phyloP scores from a whole-genome alignment of 2,113 vertebrate species.

The Oncorhynchus keta region DNA sequence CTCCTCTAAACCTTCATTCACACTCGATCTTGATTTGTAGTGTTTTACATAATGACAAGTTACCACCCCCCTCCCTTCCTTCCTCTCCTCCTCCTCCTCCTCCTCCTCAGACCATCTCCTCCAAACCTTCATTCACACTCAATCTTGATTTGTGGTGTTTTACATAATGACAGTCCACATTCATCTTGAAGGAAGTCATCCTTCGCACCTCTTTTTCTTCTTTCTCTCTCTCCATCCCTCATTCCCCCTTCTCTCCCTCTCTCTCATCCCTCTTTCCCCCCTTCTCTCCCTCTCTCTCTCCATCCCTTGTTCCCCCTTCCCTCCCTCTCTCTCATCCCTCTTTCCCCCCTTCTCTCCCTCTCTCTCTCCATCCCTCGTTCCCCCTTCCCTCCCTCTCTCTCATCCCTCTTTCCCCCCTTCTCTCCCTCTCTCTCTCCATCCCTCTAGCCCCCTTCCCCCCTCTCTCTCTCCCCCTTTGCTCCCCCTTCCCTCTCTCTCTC shows the following conservation, averaged over 20 bases:
- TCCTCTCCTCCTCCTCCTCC: neutral
- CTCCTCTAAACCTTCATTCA: slow-evolving; percentile 44
- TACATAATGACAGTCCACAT: slow-evolving; percentile 46
- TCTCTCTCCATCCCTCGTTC: no score
- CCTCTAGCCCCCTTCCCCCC: no score
- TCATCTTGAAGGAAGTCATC: slow-evolving; percentile 53
- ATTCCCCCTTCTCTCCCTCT: neutral
- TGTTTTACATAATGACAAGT: slow-evolving; percentile 43
- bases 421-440: no score
- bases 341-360: neutral
- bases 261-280: neutral
- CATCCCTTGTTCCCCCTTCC: no score
- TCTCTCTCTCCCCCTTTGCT: neutral
- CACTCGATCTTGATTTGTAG: slow-evolving; percentile 47
- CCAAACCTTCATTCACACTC: slow-evolving; percentile 44
- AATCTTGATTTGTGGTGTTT: slow-evolving; percentile 53
- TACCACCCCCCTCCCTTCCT: slow-evolving; percentile 26
- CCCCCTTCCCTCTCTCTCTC: neutral
- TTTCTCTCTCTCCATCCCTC: neutral
- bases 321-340: no score
- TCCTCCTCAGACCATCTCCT: neutral
- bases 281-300: neutral
- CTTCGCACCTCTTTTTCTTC: slow-evolving; percentile 29
- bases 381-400: no score
- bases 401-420: no score